A percentile compares a stretch with the other conserved stretches of the same genome.
Evolutionary conservation across 1,140 invertebrate species (phyloP).

Genomic region (Thaumetopoea pityocampa): DNA sequence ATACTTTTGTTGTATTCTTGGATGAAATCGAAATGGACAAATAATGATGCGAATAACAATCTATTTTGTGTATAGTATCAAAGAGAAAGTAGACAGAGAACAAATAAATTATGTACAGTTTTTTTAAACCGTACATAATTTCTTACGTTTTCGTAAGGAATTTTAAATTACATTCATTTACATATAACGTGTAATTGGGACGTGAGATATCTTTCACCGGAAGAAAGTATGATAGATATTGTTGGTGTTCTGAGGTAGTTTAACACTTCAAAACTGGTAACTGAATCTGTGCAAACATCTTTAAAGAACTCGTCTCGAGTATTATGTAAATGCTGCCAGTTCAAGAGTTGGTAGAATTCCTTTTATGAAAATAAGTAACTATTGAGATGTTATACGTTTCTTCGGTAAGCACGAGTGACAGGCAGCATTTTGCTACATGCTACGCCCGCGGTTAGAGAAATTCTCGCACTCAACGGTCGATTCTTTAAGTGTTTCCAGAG

Average conservation of each 20-base stretch:
- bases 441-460: conserved; percentile 26
- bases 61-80: conserved; percentile 9
- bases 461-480: conserved; percentile 30
- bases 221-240: conserved; percentile 12
- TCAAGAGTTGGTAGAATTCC: conserved; percentile 17
- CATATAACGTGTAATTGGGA: conserved; percentile 9
- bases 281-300: not conserved
- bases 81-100: conserved; percentile 26
- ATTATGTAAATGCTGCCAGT: not conserved
- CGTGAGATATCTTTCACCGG: conserved; percentile 14
- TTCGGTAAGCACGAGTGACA: conserved; percentile 38
- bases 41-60: conserved; percentile 5
- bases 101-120: conserved; percentile 5
- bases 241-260: not conserved
- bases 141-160: no score
- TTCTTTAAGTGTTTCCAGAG: conserved; percentile 32
- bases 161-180: conserved; percentile 12
- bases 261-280: conserved; percentile 1
- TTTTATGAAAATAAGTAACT: conserved; percentile 27
- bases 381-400: conserved; percentile 31
- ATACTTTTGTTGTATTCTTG: conserved; percentile 24
- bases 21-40: conserved; percentile 24
- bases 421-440: conserved; percentile 17
- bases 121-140: no score
- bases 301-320: conserved; percentile 1